phyloP scores from a whole-genome alignment of 2,797 vertebrate species.

The Pelodytes ibericus region DNA sequence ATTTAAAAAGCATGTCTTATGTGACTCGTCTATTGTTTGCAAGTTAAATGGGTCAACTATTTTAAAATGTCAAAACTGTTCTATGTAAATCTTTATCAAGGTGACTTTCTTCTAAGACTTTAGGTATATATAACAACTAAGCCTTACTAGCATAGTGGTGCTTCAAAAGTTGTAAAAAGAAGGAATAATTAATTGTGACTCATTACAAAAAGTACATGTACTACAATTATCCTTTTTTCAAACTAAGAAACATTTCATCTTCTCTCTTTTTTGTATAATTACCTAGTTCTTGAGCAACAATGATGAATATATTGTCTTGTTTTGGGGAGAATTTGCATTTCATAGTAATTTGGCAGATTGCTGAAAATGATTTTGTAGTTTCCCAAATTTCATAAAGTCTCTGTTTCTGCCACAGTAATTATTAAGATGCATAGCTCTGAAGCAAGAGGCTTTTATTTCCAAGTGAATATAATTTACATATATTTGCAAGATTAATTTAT shows the following conservation, averaged over 20 bases:
- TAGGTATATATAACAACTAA: conserved; percentile 21
- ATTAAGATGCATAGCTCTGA: conserved; percentile 38
- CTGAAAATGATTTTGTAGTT: conserved; percentile 32
- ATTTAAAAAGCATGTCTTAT: conserved; percentile 16
- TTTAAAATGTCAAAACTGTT: conserved; percentile 31
- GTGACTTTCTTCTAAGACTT: conserved; percentile 6
- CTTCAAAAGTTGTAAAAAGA: conserved; percentile 12
- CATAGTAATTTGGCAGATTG: conserved; percentile 46
- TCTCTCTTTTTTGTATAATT: neutral
- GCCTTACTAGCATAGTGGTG: neutral
- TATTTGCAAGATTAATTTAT: conserved; percentile 43
- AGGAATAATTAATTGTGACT: conserved; percentile 30
- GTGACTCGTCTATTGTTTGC: conserved; percentile 28
- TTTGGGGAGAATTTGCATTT: conserved; percentile 18
- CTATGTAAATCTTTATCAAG: conserved; percentile 32
- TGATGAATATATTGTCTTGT: conserved; percentile 35
- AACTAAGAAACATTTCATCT: neutral
- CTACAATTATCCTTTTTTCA: conserved; percentile 1
- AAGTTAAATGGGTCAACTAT: conserved; percentile 32
- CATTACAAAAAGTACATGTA: conserved; percentile 10
- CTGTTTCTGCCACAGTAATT: conserved; percentile 26
- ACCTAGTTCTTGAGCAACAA: conserved; percentile 22
- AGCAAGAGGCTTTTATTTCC: conserved; percentile 34
- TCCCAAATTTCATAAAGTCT: conserved; percentile 30
- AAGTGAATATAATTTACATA: conserved; percentile 49